Percentiles rank a stretch among this genome's conserved stretches.
Evolutionary conservation across 2,888 invertebrate species (phyloP).

Genomic region (Drosophila macrospina): DNA sequence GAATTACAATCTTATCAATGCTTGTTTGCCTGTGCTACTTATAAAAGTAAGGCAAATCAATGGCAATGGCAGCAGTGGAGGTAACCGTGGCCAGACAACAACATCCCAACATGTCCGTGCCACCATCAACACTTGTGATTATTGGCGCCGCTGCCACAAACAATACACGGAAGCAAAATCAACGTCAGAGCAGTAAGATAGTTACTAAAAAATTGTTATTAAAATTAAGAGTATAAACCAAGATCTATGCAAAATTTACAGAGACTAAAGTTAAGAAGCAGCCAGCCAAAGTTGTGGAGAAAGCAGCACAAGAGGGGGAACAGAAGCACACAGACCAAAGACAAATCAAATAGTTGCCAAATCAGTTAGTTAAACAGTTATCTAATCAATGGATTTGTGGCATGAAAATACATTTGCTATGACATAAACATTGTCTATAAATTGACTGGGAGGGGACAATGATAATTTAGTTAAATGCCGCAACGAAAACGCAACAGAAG

Average conservation of each 20-base stretch:
- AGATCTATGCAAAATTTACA: slow-evolving; percentile 23
- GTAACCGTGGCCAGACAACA: slow-evolving; percentile 18
- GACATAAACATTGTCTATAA: slow-evolving; percentile 73
- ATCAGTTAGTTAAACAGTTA: slow-evolving; percentile 59
- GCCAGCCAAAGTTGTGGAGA: slow-evolving; percentile 15
- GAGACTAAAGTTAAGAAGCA: slow-evolving; percentile 19
- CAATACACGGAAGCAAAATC: slow-evolving; percentile 32
- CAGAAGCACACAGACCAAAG: slow-evolving; percentile 16
- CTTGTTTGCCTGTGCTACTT: slow-evolving; percentile 31
- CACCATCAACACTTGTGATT: slow-evolving; percentile 63
- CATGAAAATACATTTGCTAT: slow-evolving; percentile 71
- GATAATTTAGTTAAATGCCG: slow-evolving; percentile 52
- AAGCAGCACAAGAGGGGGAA: slow-evolving; percentile 1
- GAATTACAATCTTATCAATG: slow-evolving; percentile 46
- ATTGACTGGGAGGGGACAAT: slow-evolving; percentile 40
- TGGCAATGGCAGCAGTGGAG: slow-evolving; percentile 33
- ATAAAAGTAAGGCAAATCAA: slow-evolving; percentile 53
- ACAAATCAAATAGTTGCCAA: slow-evolving; percentile 62
- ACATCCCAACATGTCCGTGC: slow-evolving; percentile 57
- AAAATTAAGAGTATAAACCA: neutral
- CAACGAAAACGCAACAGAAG: slow-evolving; percentile 35
- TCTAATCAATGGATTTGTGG: slow-evolving; percentile 70
- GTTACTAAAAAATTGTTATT: neutral
- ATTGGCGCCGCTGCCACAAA: slow-evolving; percentile 52
- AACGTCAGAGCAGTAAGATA: slow-evolving; percentile 21